Evolutionary conservation across 1,140 invertebrate species (phyloP), one percentile per base, ranked within the genome.

Genomic region (Panagrolaimus sp.): DNA sequence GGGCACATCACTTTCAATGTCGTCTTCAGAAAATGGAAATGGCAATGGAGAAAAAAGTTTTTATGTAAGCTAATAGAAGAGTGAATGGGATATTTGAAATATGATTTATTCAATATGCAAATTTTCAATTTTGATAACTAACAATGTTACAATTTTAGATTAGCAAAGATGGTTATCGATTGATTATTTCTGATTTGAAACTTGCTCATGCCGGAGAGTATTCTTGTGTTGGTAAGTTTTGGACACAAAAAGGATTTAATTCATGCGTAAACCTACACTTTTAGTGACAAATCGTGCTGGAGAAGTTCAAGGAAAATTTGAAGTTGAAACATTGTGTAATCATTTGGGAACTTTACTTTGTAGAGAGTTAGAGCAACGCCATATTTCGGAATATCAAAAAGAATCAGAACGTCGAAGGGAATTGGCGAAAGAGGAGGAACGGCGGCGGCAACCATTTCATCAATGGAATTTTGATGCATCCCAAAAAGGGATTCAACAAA

Each of bases 241-340:
- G 7, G 7, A 38, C 7, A 38, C 71, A 75, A 32, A n/a, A 48
- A 5, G 3, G 9, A 48, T 21, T 2, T 3, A 48, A 48, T 5
- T 48, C 15, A 48, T 4, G 3, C 9, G 2, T 48, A n/a, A 15
- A 48, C 15, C 24, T 21, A 21, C 8, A 3, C 8, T 26, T 26
- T 21, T 63, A 70, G 80, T 81, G 0, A 64, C 73, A 26, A 82
- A 82, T 64, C 69, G 79, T 12, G 80, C 80, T 9, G 80, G 80
- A 12, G 80, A 82, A 70, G 58, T 75, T n/a, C 64, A 70, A 8
- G 67, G 68, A 28, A 78, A 83, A 28, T 82, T 82, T 71, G 52
- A 64, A 28, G 77, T 82, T 32, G 76, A 80, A 43, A 75, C 83
- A 24, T 52, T 82, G 62, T 82, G 80, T 82, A 81, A 74, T 78